These are phyloP conservation scores for Blastobasis adustella DNA, from an alignment of 2,888 invertebrate genomes.

Conservation along the genomic window DNA sequence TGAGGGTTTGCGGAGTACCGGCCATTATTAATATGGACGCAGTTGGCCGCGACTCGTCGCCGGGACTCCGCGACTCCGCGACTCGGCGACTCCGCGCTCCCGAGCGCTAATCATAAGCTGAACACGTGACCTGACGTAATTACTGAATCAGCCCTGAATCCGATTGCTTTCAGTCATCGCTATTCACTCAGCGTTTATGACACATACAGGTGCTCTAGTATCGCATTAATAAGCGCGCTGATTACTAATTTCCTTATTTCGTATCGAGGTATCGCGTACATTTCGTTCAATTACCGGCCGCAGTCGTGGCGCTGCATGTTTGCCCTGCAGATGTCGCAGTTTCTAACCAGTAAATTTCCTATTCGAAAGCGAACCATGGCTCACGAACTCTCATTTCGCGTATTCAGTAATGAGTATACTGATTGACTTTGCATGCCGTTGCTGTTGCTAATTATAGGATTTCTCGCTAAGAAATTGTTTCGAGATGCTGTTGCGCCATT, in stretches of 20 bases:
- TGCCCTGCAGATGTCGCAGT: conserved; percentile 40
- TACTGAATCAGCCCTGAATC: not conserved
- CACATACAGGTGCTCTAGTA: not conserved
- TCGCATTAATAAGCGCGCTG: not conserved
- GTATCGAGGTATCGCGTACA: not conserved
- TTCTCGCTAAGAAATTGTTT: conserved; percentile 35
- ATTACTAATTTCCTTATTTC: not conserved
- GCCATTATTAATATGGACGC: conserved; percentile 65
- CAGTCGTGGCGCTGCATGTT: conserved; percentile 26
- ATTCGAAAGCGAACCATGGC: conserved; percentile 51
- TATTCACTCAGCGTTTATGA: not conserved
- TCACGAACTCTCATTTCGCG: conserved; percentile 46
- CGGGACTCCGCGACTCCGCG: too few species aligned
- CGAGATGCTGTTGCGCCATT: conserved; percentile 25
- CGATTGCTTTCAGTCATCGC: conserved; percentile 14
- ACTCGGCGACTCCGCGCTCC: too few species aligned
- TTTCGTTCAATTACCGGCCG: conserved; percentile 26
- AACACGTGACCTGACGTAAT: too few species aligned
- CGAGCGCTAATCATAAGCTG: too few species aligned
- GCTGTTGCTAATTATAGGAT: conserved; percentile 44
- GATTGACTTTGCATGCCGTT: conserved; percentile 44
- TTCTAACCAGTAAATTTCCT: conserved; percentile 45
- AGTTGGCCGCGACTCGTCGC: conserved; percentile 43
- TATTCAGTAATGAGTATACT: conserved; percentile 46
- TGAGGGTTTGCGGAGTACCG: conserved; percentile 62